Base-by-base conservation (phyloP, 2,797 vertebrate species). In the Anguilla megastoma region DNA sequence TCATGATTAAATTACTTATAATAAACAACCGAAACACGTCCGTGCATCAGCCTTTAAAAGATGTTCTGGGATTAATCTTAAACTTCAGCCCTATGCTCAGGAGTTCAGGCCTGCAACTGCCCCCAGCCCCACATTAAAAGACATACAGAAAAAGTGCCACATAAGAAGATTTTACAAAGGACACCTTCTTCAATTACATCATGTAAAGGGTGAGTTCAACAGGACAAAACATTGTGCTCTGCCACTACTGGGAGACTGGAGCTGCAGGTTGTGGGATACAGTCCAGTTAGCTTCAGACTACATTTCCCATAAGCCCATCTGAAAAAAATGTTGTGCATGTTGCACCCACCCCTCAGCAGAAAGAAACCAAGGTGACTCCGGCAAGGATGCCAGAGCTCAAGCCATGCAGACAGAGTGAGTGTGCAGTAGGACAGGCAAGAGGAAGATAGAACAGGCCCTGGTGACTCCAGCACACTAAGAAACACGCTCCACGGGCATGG, bases 351-450 rank as follows among this genome's bases (percentile, higher is more conserved):
- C 18, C 69, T 2, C 60, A 79, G 24, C 36, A 85, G 83, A 87
- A 66, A 86, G 41, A 84, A 63, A 58, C 21, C 50, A 58, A 50
- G 54, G 87, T 3, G 82, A 85, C 86, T 60, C 66, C 80, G 63
- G 86, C 60, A 27, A 30, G 84, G 63, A 79, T 85, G 80, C 48
- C 58, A 86, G 21, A 87, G 88, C 86, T 86, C 41, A 89, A 90
- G 90, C 86, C 90, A 90, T 90, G 88, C 87, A 89, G 56, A 88
- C 74, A 87, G 85, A 36, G 27, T 50, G 85, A 80, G 71, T 18
- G 10, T 21, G 52, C 12, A 21, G 21, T 2, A 58, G 50, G 33
- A 50, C 10, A 24, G 16, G 16, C 8, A 36, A 45, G 21, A 54
- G 84, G 33, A 66, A 66, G 84, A 3, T 10, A 33, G 50, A 21